Evolutionary conservation across 2,888 invertebrate species (phyloP), one percentile per base, ranked within the genome.

Genomic region (Trachelus iudaicus): DNA sequence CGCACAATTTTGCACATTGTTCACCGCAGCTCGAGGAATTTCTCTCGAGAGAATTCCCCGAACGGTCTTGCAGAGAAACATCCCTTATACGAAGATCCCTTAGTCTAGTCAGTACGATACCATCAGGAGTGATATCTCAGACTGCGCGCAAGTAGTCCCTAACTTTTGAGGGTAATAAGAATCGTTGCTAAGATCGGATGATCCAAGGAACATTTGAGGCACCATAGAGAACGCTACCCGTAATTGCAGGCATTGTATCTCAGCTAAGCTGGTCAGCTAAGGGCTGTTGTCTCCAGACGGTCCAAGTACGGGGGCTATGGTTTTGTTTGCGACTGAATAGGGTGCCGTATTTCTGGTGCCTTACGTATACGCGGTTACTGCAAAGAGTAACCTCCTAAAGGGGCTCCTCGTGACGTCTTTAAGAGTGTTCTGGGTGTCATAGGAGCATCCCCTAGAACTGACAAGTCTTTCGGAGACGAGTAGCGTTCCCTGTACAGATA

Each of bases 311-410:
- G 75, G 80, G 77, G 30, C 75, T 68, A 79, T 73, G 77, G 79
- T 77, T 85, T 90, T 88, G 87, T 90, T 91, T 91, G 91, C 86
- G 91, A 90, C 84, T 87, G 87, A 87, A 85, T 86, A 82, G 90
- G 90, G 91, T 88, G 85, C 89, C 86, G 87, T 91, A 89, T 86
- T 86, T 84, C 73, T 81, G 81, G 79, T 81, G 83, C 84, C 80
- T 83, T 81, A 80, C 80, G 76, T 78, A 75, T 69, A 68, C 75
- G 76, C 79, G 75, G 76, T 80, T 79, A 69, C 79, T 75, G 80
- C 69, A 77, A 76, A 73, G 68, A 75, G 69, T 75, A 40, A 81
- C 76, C 80, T 77, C 84, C 84, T 83, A 82, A 82, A 84, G 87
- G 83, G 82, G 85, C 80, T 75, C 40, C 76, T 76, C 69, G 79